phyloP scores from a whole-genome alignment of 1,140 invertebrate species.

The Drosophila ambigua region DNA sequence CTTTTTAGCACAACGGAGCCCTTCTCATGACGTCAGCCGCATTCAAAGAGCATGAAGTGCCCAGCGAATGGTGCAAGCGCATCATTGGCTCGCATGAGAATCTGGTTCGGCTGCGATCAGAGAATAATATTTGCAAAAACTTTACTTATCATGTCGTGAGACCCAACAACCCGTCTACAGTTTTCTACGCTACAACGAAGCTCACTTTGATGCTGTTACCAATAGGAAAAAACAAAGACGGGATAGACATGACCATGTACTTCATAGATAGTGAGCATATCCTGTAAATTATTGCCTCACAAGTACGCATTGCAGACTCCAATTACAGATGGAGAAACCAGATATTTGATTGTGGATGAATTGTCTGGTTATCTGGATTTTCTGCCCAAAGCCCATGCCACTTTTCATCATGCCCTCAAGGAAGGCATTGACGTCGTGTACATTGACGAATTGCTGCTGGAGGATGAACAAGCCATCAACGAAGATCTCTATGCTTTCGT shows the following conservation, averaged over 20 bases:
- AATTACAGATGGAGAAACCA: conserved; percentile 33
- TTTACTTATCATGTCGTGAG: conserved; percentile 7
- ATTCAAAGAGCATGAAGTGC: conserved; percentile 23
- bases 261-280: conserved; percentile 50
- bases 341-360: conserved; percentile 42
- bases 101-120: conserved; percentile 1
- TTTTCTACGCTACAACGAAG: conserved; percentile 1
- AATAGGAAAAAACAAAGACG: conserved; percentile 4
- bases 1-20: conserved; percentile 44
- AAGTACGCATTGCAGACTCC: neutral
- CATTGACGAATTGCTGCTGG: conserved; percentile 34
- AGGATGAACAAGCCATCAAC: neutral
- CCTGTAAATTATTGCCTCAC: too few relatives aligned
- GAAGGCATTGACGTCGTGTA: conserved; percentile 57
- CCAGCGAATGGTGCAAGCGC: conserved; percentile 13
- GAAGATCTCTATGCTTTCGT: conserved; percentile 43
- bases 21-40: conserved; percentile 52
- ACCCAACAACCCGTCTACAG: conserved; percentile 13
- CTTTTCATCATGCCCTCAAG: neutral
- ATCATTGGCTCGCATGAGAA: conserved; percentile 45
- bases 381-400: conserved; percentile 37
- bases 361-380: conserved; percentile 44
- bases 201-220: conserved; percentile 47
- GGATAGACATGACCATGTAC: conserved; percentile 7
- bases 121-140: neutral